Conservation (phyloP, 2,888 invertebrate species). For the Ochropleura plecta region DNA sequence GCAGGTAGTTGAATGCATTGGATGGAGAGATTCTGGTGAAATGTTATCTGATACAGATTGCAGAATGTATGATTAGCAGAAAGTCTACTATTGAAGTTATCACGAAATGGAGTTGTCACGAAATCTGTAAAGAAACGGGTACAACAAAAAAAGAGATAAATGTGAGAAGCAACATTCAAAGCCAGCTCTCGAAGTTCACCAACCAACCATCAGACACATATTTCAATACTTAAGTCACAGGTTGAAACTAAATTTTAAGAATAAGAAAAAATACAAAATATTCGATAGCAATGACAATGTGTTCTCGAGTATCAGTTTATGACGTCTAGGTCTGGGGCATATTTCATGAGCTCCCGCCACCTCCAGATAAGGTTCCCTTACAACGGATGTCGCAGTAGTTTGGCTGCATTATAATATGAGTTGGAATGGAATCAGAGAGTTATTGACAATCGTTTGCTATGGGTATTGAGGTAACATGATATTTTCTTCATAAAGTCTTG, state of each 20-base stretch:
- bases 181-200: too few relatives aligned
- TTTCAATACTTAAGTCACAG: neutral
- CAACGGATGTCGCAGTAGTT: conserved; percentile 33
- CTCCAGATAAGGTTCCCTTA: conserved; percentile 38
- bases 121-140: neutral
- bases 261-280: conserved; percentile 15
- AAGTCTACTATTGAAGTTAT: neutral
- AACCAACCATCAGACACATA: neutral
- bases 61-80: neutral
- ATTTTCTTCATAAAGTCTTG: conserved; percentile 7
- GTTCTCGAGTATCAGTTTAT: conserved; percentile 25
- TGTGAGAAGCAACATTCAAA: neutral
- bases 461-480: conserved; percentile 22
- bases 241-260: neutral
- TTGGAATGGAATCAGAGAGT: conserved; percentile 27
- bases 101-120: neutral
- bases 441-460: conserved; percentile 22
- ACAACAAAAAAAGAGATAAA: neutral
- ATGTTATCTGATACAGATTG: neutral
- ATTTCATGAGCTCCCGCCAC: conserved; percentile 13
- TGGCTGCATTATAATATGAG: conserved; percentile 7
- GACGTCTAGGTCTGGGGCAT: conserved; percentile 30
- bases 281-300: conserved; percentile 36
- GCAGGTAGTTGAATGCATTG: conserved; percentile 41
- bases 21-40: neutral